Conservation (phyloP, 2,113 vertebrate species). For the Elgaria multicarinata region DNA sequence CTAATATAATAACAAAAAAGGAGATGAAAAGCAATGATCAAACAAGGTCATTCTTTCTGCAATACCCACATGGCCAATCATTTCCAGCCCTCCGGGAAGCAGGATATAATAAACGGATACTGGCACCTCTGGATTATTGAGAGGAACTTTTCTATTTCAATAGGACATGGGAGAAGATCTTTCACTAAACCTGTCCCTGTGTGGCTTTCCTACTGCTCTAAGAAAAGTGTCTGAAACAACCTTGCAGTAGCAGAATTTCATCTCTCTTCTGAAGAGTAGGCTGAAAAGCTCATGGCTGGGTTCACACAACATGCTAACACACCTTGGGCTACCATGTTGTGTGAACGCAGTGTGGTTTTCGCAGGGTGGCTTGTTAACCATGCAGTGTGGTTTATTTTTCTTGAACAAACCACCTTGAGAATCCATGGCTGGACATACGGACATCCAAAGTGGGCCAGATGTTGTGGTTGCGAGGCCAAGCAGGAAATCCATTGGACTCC, state of each 20-base stretch:
- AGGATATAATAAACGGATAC: not conserved
- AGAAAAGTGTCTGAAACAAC: not conserved
- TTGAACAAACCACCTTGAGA: too few relatives aligned
- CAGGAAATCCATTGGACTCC: too few relatives aligned
- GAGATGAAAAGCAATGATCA: not conserved
- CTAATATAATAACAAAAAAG: not conserved
- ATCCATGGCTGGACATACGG: too few relatives aligned
- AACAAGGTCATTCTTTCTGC: not conserved
- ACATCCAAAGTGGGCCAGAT: too few relatives aligned
- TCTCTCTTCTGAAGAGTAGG: not conserved
- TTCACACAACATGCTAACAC: too few relatives aligned
- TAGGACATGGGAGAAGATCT: not conserved
- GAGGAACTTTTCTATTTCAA: not conserved
- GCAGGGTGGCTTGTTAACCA: too few relatives aligned
- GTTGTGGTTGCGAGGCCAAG: too few relatives aligned
- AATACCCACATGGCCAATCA: not conserved
- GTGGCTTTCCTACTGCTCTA: not conserved
- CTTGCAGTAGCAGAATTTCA: not conserved
- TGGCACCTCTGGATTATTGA: not conserved
- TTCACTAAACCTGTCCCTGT: not conserved
- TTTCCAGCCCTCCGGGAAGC: not conserved
- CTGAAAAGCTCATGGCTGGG: not conserved
- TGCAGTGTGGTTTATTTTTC: too few relatives aligned
- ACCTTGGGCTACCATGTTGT: too few relatives aligned
- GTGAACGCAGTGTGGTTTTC: too few relatives aligned